Evolutionary conservation across 2,113 vertebrate genomes (phyloP).

Genomic region (Pygoscelis adeliae): DNA sequence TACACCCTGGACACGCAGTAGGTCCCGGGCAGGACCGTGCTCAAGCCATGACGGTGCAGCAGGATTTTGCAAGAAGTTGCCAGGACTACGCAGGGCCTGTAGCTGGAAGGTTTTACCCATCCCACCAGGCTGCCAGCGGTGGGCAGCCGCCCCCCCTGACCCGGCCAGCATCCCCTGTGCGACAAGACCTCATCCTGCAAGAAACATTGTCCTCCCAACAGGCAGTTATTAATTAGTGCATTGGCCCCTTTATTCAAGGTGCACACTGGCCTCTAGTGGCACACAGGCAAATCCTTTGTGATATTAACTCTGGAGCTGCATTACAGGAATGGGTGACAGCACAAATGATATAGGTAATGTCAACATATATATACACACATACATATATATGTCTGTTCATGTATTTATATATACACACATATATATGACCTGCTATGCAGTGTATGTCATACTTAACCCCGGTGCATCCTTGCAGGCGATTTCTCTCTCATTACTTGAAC

Average conservation of each 20-base stretch:
- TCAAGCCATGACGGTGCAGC: neutral
- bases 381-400: neutral
- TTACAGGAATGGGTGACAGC: neutral
- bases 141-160: neutral
- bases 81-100: fast-evolving
- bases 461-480: neutral
- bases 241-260: neutral
- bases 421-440: too few species aligned
- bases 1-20: neutral
- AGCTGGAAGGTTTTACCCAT: neutral
- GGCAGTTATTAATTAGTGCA: fast-evolving
- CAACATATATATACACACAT: too few species aligned
- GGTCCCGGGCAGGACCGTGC: neutral
- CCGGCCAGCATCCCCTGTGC: neutral
- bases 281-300: neutral
- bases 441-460: neutral
- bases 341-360: fast-evolving
- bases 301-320: neutral
- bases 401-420: neutral
- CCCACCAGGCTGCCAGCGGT: fast-evolving
- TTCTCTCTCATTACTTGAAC: neutral
- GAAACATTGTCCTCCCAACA: neutral
- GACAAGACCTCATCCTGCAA: neutral
- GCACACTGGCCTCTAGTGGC: slow-evolving; percentile 67
- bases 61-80: neutral